Conservation (phyloP, 2,113 vertebrate species). For the Syngnathus typhle region DNA sequence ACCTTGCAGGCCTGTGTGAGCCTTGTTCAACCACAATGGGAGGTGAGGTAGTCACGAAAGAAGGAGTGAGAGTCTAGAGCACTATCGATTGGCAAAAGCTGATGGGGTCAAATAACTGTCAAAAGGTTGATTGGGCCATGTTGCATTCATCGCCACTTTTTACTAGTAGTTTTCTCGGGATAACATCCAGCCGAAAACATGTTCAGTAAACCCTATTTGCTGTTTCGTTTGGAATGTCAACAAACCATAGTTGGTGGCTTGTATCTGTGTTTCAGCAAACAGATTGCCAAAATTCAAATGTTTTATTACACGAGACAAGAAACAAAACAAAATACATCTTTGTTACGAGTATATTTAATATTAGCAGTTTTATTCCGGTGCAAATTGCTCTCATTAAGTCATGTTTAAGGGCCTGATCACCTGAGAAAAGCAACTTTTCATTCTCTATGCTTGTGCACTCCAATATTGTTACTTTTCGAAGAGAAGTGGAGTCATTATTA, state of each 20-base stretch:
- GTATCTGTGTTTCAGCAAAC: too few species aligned
- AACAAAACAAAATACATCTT: too few species aligned
- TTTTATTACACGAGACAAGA: too few species aligned
- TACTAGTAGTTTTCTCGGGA: background rate
- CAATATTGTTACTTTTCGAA: background rate
- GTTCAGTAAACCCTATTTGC: background rate
- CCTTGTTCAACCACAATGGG: constrained; percentile 3
- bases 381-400: too few species aligned
- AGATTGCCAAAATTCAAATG: too few species aligned
- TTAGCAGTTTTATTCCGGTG: too few species aligned
- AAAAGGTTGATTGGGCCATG: background rate
- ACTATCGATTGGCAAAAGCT: constrained; percentile 2
- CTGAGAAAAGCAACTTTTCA: too few species aligned
- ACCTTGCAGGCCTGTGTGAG: constrained; percentile 16
- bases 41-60: constrained; percentile 2
- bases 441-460: too few species aligned
- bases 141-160: background rate
- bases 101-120: background rate
- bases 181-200: background rate
- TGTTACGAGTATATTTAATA: too few species aligned
- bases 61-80: background rate
- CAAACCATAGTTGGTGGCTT: too few species aligned
- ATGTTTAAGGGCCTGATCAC: too few species aligned
- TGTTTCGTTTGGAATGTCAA: too few species aligned
- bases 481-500: background rate